Evolutionary conservation across 2,797 vertebrate genomes (phyloP).

Genomic region (Antrozous pallidus): DNA sequence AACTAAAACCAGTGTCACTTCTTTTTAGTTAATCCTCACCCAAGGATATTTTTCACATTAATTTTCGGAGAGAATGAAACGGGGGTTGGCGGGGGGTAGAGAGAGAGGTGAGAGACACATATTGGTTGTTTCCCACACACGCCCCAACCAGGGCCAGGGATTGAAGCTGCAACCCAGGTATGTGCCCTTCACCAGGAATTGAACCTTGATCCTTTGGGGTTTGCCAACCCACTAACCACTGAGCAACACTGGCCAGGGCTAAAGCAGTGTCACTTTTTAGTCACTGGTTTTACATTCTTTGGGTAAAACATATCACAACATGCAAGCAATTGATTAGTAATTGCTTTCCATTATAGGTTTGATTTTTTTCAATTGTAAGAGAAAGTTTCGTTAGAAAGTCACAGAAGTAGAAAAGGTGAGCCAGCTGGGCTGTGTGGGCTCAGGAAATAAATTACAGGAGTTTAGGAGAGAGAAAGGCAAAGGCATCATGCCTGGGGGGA

Average conservation of each 20-base stretch:
- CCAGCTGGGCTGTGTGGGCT: neutral
- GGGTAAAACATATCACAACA: neutral
- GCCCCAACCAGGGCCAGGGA: no score
- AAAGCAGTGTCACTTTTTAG: neutral
- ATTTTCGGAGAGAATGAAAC: no score
- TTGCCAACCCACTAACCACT: no score
- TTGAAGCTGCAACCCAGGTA: no score
- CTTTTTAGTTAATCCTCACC: no score
- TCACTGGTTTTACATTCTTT: neutral
- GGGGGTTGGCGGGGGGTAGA: no score
- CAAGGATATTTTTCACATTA: no score
- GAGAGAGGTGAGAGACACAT: no score
- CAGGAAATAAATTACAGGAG: neutral
- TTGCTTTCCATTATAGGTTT: neutral
- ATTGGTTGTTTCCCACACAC: no score
- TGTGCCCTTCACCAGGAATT: no score
- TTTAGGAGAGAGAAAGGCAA: neutral
- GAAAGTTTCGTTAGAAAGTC: neutral
- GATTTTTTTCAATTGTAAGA: neutral
- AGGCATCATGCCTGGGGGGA: neutral
- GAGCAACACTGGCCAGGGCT: neutral
- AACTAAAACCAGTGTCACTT: neutral
- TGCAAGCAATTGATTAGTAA: neutral
- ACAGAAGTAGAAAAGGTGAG: neutral
- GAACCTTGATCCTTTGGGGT: no score